Evolutionary conservation across 2,888 invertebrate genomes (phyloP).

Genomic region (Drosophila falleni): DNA sequence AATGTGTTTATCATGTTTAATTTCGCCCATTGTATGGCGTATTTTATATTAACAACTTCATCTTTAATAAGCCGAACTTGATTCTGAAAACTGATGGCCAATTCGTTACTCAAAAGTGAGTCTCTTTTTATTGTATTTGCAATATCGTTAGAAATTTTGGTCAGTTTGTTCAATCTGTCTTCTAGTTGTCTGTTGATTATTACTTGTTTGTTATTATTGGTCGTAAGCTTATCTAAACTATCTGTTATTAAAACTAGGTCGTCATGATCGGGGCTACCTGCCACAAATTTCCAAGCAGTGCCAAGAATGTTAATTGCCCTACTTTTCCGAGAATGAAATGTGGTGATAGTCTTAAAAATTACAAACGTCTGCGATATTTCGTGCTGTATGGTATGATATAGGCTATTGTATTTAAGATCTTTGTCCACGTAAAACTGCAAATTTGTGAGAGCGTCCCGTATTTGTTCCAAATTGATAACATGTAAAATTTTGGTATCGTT

Average conservation of each 20-base stretch:
- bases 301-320: conserved; percentile 3
- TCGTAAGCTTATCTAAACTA: background rate
- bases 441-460: background rate
- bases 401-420: conserved; percentile 6
- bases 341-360: conserved; percentile 2
- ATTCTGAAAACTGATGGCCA: conserved; percentile 5
- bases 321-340: background rate
- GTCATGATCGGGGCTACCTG: conserved; percentile 5
- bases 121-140: background rate
- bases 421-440: background rate
- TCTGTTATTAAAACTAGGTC: too few species aligned
- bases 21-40: conserved; percentile 9
- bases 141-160: conserved; percentile 1
- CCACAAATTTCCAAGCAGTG: conserved; percentile 7
- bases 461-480: conserved; percentile 4
- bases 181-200: conserved; percentile 13
- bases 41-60: conserved; percentile 2
- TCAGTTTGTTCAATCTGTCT: conserved; percentile 3
- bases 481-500: conserved; percentile 5
- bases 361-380: background rate
- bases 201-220: conserved; percentile 11
- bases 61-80: conserved; percentile 5
- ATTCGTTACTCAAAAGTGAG: background rate
- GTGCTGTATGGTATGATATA: conserved; percentile 3
- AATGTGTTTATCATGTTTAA: conserved; percentile 4